Conservation (phyloP, 2,888 invertebrate genomes). For the Pyrocoelia pectoralis region DNA sequence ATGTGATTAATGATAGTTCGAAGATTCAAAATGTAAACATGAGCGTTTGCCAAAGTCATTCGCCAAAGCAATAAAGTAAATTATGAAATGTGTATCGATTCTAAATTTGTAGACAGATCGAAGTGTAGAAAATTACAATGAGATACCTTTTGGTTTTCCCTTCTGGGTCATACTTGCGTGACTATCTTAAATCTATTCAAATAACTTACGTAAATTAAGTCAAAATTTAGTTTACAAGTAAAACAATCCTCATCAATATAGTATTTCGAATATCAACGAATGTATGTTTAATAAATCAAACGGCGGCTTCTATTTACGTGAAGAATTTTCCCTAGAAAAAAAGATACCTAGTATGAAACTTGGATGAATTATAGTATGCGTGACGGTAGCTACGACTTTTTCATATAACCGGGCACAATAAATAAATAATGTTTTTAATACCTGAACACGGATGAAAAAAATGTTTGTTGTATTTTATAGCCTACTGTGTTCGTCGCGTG, state of each 20-base stretch:
- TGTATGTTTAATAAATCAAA: slow-evolving; percentile 3
- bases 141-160: not conserved
- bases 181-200: slow-evolving; percentile 2
- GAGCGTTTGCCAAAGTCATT: not conserved
- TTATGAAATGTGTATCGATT: not conserved
- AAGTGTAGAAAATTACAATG: not conserved
- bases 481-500: slow-evolving; percentile 30
- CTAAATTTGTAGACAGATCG: not conserved
- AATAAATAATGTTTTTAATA: slow-evolving; percentile 31
- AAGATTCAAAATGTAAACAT: not conserved
- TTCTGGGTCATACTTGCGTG: not conserved
- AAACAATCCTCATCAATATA: not conserved
- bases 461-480: slow-evolving; percentile 23
- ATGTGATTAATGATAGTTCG: not conserved
- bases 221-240: not conserved
- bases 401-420: slow-evolving; percentile 21
- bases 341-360: not conserved
- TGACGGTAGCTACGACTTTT: slow-evolving; percentile 21
- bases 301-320: not conserved
- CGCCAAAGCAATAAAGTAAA: not conserved
- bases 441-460: slow-evolving; percentile 24
- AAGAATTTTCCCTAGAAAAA: not conserved
- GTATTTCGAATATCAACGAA: too few species aligned
- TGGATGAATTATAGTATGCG: slow-evolving; percentile 22
- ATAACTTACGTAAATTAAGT: not conserved